phyloP scores from a whole-genome alignment of 2,888 invertebrate species.

The Cosmia trapezina region DNA sequence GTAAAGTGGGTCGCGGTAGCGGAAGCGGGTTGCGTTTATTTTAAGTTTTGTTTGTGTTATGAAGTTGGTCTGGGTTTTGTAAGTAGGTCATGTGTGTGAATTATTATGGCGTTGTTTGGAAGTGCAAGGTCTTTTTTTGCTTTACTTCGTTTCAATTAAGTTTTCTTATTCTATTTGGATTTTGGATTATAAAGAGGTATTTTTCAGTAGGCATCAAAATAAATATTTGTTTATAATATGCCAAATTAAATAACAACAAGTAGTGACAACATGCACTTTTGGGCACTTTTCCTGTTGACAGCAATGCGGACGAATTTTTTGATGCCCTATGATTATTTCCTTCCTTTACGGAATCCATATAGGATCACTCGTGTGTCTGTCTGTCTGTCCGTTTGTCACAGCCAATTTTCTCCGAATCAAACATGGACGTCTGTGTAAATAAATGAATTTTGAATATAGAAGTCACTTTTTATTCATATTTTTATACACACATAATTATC shows the following conservation, averaged over 20 bases:
- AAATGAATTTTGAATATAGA: no score
- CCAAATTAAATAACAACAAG: neutral
- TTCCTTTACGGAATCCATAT: no score
- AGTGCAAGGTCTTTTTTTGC: neutral
- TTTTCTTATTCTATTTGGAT: neutral
- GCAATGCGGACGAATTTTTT: no score
- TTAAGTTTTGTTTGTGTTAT: neutral
- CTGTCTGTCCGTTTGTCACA: no score
- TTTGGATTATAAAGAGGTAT: neutral
- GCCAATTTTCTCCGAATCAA: no score
- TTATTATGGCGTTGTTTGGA: neutral
- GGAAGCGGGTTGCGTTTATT: slow-evolving; percentile 52
- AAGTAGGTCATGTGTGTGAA: neutral
- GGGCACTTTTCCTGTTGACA: no score
- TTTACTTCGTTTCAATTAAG: neutral
- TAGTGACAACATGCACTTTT: no score
- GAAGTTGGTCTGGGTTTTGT: neutral
- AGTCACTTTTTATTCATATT: no score
- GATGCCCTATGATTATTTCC: no score
- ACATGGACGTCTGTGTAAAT: no score
- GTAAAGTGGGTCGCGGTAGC: slow-evolving; percentile 54
- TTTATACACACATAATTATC: no score
- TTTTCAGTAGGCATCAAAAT: neutral
- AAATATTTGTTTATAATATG: neutral
- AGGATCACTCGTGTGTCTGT: no score